Conservation (phyloP, 2,888 invertebrate genomes). For the Cataglyphis cursor region DNA sequence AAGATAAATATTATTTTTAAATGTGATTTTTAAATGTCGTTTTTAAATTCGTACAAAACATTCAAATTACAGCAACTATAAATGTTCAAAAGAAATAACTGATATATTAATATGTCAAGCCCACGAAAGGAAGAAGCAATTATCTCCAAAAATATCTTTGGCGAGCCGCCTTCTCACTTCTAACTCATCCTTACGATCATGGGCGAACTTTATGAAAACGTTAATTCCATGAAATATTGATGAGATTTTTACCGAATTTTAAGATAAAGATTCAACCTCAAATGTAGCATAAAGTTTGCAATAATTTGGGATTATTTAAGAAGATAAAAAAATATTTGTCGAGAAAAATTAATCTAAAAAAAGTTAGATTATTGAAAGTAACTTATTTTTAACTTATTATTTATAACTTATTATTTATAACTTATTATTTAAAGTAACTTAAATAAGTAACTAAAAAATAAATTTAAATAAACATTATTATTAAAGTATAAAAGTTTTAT, state of each 20-base stretch:
- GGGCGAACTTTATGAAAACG: constrained; percentile 21
- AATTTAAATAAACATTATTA: too few species aligned
- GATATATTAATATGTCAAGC: not conserved
- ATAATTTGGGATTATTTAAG: not conserved
- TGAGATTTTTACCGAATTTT: constrained; percentile 3
- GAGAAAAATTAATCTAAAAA: not conserved
- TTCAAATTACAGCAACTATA: constrained; percentile 14
- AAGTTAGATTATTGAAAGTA: too few species aligned
- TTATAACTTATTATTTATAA: too few species aligned
- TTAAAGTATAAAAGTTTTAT: too few species aligned
- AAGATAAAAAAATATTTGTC: not conserved
- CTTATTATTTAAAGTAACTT: too few species aligned
- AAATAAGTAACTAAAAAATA: too few species aligned
- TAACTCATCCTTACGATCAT: constrained; percentile 7
- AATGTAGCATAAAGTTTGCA: not conserved
- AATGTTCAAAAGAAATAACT: not conserved
- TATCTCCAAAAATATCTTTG: not conserved
- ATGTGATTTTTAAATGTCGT: too few species aligned
- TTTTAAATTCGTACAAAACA: not conserved
- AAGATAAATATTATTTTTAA: not conserved
- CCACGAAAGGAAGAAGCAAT: not conserved
- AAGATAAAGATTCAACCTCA: constrained; percentile 1
- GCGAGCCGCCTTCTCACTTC: not conserved
- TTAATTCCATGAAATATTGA: constrained; percentile 22
- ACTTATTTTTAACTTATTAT: too few species aligned